These are phyloP conservation scores for Enteromius afrohamiltoni DNA, from an alignment of 2,797 vertebrate species.

Conservation along the genomic window DNA sequence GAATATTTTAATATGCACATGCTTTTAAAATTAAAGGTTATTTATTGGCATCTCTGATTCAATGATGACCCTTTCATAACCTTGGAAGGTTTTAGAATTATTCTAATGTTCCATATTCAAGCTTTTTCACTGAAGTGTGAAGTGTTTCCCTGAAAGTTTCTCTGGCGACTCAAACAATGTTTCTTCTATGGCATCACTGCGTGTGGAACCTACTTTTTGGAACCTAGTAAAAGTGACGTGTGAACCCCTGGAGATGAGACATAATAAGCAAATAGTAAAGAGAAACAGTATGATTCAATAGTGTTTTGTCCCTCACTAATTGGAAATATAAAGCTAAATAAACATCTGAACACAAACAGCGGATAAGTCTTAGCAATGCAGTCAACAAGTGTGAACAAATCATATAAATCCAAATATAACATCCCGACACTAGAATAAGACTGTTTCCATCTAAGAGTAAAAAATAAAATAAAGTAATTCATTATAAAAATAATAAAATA, in stretches of 20 bases:
- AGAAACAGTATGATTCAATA: constrained; percentile 60
- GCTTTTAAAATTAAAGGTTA: background rate
- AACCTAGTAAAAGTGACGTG: constrained; percentile 11
- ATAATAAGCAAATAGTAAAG: constrained; percentile 57
- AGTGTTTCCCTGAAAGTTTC: background rate
- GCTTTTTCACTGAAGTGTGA: too few species aligned
- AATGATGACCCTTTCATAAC: background rate
- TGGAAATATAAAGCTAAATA: background rate
- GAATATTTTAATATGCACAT: background rate
- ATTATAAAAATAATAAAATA: too few species aligned
- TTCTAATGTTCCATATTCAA: too few species aligned
- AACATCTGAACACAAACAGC: constrained; percentile 46
- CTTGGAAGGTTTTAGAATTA: too few species aligned
- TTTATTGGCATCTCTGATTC: background rate
- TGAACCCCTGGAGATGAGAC: constrained; percentile 52
- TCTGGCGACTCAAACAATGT: background rate
- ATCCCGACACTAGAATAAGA: background rate
- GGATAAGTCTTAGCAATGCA: constrained; percentile 52
- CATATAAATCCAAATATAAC: constrained; percentile 45
- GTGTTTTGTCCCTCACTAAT: constrained; percentile 53
- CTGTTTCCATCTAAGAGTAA: background rate
- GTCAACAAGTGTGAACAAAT: constrained; percentile 46
- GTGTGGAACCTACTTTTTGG: background rate
- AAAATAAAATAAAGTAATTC: background rate
- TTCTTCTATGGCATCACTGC: background rate